Evolutionary conservation across 2,888 invertebrate species (phyloP), one percentile per base, ranked within the genome.

Genomic region (Helleia helle): DNA sequence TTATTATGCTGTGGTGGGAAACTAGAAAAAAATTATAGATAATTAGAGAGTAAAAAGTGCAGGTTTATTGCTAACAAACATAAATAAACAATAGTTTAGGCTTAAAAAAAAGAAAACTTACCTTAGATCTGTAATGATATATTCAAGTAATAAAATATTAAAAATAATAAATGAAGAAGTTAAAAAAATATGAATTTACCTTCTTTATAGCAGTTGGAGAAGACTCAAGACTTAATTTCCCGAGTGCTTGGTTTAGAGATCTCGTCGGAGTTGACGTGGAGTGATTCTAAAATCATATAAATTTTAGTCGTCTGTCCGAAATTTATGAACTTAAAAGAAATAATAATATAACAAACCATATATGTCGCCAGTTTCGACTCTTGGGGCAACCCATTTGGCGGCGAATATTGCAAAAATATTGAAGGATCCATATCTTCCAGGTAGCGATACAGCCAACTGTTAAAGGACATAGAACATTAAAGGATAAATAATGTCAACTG

Each of bases 341-440:
- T 15, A 8, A 15, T 26, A n/a, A 29, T 12, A 13, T n/a, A 34
- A 34, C 59, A 54, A 55, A 93, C 93, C 93, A 93, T 93, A 68
- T 94, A 94, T 47, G 93, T 93, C 45, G 91, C 93, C 67, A 94
- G 84, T 79, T 94, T 94, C 46, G 93, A 94, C 77, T 94, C 93
- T 72, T 93, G 90, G 36, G 93, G 93, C 59, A 93, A 88, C 61
- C 92, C 92, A 81, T 89, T 88, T 43, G 91, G 86, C 48, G 90
- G 87, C 46, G 90, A 86, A 68, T 89, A 90, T 48, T 87, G 84
- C 62, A 89, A 50, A 58, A 65, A 89, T 64, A 90, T 89, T 71
- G 92, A 88, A 50, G 91, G 91, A 86, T 93, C 93, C 93, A 93
- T 93, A 50, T 71, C 71, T 60, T 50, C 49, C 44, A 47, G 63